Evolutionary conservation across 2,797 vertebrate genomes (phyloP).

Genomic region (Novumbra hubbsi): DNA sequence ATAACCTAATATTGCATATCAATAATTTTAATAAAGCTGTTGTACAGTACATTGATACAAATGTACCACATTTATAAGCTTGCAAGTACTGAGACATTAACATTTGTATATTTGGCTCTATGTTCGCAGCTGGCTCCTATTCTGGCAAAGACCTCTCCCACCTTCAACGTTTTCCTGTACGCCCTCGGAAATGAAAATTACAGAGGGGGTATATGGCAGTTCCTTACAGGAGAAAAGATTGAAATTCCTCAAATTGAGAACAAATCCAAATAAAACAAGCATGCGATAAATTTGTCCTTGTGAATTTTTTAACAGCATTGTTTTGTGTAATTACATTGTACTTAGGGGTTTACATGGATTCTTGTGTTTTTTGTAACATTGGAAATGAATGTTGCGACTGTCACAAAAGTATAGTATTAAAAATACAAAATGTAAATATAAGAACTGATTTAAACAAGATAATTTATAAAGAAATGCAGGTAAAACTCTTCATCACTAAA

Average conservation of each 20-base stretch:
- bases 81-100: not conserved
- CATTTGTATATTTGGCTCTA: not conserved
- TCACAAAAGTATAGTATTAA: not conserved
- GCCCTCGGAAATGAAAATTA: slow-evolving; percentile 89
- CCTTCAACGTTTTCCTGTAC: slow-evolving; percentile 86
- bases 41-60: not conserved
- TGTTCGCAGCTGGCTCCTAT: slow-evolving; percentile 86
- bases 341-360: not conserved
- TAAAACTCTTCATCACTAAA: not conserved
- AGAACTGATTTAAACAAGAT: not conserved
- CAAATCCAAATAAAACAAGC: slow-evolving; percentile 81
- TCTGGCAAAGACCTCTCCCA: slow-evolving; percentile 88
- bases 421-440: not conserved
- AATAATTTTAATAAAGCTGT: not conserved
- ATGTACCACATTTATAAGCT: not conserved
- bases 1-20: not conserved
- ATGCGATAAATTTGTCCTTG: slow-evolving; percentile 49
- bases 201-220: slow-evolving; percentile 87
- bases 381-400: not conserved
- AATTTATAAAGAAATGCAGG: not conserved
- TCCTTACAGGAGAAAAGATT: slow-evolving; percentile 86
- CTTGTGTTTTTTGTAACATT: not conserved
- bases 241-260: slow-evolving; percentile 81
- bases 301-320: slow-evolving; percentile 57
- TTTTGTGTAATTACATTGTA: not conserved